These are phyloP conservation scores for Pissodes strobi DNA, from an alignment of 1,140 invertebrate genomes.

Conservation along the genomic window DNA sequence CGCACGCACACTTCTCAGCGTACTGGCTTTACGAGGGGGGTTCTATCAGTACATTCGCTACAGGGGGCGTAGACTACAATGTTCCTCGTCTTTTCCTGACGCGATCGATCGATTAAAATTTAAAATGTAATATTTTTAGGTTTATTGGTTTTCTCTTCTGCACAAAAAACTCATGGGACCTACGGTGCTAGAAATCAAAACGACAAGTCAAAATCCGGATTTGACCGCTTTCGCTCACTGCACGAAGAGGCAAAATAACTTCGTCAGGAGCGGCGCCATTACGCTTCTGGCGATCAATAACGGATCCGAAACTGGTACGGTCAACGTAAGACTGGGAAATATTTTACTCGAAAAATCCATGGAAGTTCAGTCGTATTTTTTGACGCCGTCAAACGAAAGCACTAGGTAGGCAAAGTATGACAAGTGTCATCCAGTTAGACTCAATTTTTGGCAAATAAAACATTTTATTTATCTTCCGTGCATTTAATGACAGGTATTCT, in stretches of 20 bases:
- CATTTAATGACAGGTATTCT: too few relatives aligned
- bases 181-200: constrained; percentile 49
- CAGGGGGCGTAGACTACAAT: too few relatives aligned
- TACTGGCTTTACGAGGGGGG: too few relatives aligned
- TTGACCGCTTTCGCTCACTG: constrained; percentile 47
- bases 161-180: constrained; percentile 52
- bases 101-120: not conserved
- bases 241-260: constrained; percentile 47
- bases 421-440: too few relatives aligned
- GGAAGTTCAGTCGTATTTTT: constrained; percentile 50
- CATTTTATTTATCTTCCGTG: too few relatives aligned
- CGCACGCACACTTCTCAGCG: too few relatives aligned
- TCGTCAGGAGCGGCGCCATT: constrained; percentile 46
- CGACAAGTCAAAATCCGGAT: constrained; percentile 9
- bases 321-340: constrained; percentile 37
- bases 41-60: too few relatives aligned
- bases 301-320: constrained; percentile 23
- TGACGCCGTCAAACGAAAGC: constrained; percentile 39
- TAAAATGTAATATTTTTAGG: too few relatives aligned
- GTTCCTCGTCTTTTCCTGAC: not conserved
- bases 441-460: not conserved
- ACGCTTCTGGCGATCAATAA: constrained; percentile 49
- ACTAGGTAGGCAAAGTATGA: constrained; percentile 38
- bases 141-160: constrained; percentile 50
- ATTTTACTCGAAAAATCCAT: constrained; percentile 39